phyloP scores from a whole-genome alignment of 2,797 vertebrate species.

The Urophycis tenuis region DNA sequence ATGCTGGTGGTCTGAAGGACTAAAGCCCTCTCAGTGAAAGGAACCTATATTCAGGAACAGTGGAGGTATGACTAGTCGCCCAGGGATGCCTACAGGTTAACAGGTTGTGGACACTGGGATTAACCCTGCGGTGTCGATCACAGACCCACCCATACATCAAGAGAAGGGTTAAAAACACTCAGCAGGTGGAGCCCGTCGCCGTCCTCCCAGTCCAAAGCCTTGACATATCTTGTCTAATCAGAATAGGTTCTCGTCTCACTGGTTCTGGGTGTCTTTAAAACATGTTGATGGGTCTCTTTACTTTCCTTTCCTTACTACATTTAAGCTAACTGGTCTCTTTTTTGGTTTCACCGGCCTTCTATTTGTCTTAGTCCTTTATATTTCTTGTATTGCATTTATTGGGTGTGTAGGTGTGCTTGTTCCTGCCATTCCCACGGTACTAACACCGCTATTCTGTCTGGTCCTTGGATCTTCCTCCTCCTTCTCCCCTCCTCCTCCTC shows the following conservation, averaged over 20 bases:
- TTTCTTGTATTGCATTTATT: conserved; percentile 26
- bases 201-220: conserved; percentile 18
- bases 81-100: too few species aligned
- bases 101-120: too few species aligned
- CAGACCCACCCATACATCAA: background rate
- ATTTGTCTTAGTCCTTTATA: conserved; percentile 24
- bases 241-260: conserved; percentile 65
- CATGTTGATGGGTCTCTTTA: conserved; percentile 38
- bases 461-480: conserved; percentile 28
- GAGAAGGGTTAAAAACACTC: background rate
- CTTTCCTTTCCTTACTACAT: conserved; percentile 25
- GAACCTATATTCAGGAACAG: too few species aligned
- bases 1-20: too few species aligned
- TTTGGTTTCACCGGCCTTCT: background rate
- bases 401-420: conserved; percentile 28
- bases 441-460: conserved; percentile 48
- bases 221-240: conserved; percentile 45
- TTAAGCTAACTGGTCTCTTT: background rate
- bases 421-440: conserved; percentile 42
- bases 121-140: too few species aligned
- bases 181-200: too few species aligned
- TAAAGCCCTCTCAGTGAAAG: too few species aligned
- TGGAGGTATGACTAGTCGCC: too few species aligned
- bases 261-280: conserved; percentile 57
- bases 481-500: conserved; percentile 24